phyloP scores from a whole-genome alignment of 2,797 vertebrate species.

The Acrocephalus scirpaceus region DNA sequence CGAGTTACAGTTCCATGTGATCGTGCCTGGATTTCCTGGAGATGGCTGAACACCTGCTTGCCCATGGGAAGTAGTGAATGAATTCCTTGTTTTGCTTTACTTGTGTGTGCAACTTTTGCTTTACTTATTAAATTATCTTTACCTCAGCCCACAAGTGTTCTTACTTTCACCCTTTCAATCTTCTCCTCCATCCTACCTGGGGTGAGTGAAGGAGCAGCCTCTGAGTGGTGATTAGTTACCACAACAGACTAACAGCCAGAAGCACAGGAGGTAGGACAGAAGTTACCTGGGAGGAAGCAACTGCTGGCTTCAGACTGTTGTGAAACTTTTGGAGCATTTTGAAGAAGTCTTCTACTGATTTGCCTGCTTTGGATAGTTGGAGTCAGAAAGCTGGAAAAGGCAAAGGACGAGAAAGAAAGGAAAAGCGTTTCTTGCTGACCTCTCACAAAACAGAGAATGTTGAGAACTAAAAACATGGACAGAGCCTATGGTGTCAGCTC shows the following conservation, averaged over 20 bases:
- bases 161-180: not conserved
- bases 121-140: not conserved
- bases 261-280: not conserved
- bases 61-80: not conserved
- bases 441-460: not conserved
- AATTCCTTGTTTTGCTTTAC: not conserved
- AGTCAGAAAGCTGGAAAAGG: slow-evolving; percentile 1
- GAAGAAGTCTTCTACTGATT: not conserved
- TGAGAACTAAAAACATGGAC: not conserved
- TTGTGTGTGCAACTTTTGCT: not conserved
- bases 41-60: not conserved
- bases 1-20: not conserved
- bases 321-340: not conserved
- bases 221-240: not conserved
- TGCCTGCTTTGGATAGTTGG: not conserved
- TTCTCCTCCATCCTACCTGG: not conserved
- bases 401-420: not conserved
- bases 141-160: not conserved
- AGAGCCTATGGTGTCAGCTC: not conserved
- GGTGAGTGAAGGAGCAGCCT: not conserved
- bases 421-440: not conserved
- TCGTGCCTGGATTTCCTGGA: not conserved
- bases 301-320: not conserved
- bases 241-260: not conserved
- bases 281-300: not conserved